phyloP scores from a whole-genome alignment of 2,888 invertebrate genomes.

The Archips xylosteana region DNA sequence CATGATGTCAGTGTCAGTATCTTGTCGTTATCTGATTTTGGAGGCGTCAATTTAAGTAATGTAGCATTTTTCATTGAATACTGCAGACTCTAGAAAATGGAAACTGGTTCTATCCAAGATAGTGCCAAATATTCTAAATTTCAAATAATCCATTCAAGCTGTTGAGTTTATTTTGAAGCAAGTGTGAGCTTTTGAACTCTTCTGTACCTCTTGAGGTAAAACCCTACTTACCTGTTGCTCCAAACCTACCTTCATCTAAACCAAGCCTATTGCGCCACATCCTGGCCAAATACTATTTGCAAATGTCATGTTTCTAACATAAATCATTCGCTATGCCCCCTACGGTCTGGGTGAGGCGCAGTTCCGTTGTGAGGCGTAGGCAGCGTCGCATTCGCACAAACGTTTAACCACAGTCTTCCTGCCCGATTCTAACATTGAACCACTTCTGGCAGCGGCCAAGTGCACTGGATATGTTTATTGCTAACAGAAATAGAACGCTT shows the following conservation, averaged over 20 bases:
- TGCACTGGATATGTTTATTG: slow-evolving; percentile 77
- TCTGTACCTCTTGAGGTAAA: not conserved
- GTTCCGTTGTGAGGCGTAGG: slow-evolving; percentile 53
- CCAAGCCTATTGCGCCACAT: not conserved
- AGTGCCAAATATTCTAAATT: too few species aligned
- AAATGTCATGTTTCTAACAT: slow-evolving; percentile 27
- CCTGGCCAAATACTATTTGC: slow-evolving; percentile 14
- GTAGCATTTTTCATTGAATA: not conserved
- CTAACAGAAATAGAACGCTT: slow-evolving; percentile 72
- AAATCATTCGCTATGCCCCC: slow-evolving; percentile 42
- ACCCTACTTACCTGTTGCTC: not conserved
- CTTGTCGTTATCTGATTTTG: slow-evolving; percentile 12
- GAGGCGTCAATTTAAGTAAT: slow-evolving; percentile 4
- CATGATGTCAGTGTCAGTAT: slow-evolving; percentile 26
- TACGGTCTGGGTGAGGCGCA: slow-evolving; percentile 51
- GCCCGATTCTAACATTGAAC: slow-evolving; percentile 78
- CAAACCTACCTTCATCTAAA: not conserved
- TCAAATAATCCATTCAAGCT: not conserved
- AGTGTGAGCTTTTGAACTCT: too few species aligned
- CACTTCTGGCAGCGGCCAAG: slow-evolving; percentile 78
- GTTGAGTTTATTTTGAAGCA: too few species aligned
- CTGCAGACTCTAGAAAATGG: not conserved
- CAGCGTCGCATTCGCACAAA: slow-evolving; percentile 73
- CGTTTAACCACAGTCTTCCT: slow-evolving; percentile 77
- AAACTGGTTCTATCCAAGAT: not conserved